Base-by-base conservation (phyloP, 2,797 vertebrate genomes). In the Philypnodon macrostomus region DNA sequence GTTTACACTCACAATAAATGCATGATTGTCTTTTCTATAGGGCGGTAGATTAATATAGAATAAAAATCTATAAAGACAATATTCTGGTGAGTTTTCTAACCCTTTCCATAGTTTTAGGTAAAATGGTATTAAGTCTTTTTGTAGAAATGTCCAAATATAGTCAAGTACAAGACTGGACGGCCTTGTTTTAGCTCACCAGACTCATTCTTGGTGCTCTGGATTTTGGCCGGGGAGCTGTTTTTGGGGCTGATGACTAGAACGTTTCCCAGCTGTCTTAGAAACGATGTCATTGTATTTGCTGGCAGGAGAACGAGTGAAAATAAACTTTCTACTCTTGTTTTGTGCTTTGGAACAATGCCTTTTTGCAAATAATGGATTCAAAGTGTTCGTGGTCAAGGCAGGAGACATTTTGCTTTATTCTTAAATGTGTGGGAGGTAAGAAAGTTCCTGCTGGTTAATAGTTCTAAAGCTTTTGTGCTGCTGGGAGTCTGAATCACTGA, bases 281-380 rank as follows among this genome's bases (percentile, higher is more conserved):
- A 77, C 66, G 62, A 73, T 80, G 77, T 81, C 63, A 77, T 78
- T 82, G 73, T 75, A 71, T 79, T 76, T 67, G 60, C 72, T 81
- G 82, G 82, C 79, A 77, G 60, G 51, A 63, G 68, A 68, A 60
- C 32, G 56, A 68, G 76, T 77, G 62, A 65, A 75, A 84, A 77
- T 80, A 75, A 85, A 86, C 62, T 68, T 73, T 78, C 38, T 62
- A 50, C 61, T 50, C 60, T 60, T 73, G 58, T 79, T 72, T 78
- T 79, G 47, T 1, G 59, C 44, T 41, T 67, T 80, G 78, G 73
- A 79, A 73, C 75, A 73, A 61, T 71, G 79, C 69, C 69, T 67
- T 52, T 16, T 54, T n/a, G 47, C 21, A 45, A 59, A 58, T 63
- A 60, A 63, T 68, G 62, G 56, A 68, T 51, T 66, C 58, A 61